Base-by-base conservation (phyloP, 2,888 invertebrate genomes). In the Galeopsomyia nigrocyanea region DNA sequence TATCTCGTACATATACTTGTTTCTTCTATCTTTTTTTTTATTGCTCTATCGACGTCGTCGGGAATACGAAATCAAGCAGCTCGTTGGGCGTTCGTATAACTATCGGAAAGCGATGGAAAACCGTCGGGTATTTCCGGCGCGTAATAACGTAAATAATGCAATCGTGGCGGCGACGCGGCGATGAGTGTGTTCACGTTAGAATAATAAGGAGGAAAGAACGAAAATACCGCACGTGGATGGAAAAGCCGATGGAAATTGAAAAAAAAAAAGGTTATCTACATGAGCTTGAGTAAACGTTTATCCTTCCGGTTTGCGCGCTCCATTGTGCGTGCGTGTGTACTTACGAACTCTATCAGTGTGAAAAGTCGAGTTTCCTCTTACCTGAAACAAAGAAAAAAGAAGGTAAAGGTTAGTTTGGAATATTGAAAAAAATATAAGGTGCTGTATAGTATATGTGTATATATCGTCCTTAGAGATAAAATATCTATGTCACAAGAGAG, bases 71-170 rank as follows among this genome's bases (percentile, higher is more conserved):
- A 46, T 46, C 19, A n/a, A 39, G n/a, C n/a, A 13, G 19, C 46
- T 6, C 31, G 26, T 21, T 46, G 16, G 17, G 19, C 51, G 57
- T 61, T 26, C 46, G n/a, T n/a, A 26, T 62, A 71, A 71, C 66
- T 62, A 71, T 71, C 62, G 66, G 67, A 71, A 71, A 67, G 66
- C 71, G 17, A 71, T 71, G 58, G 19, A 14, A 46, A 58, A 58
- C 39, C 58, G 55, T 46, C 46, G 39, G 67, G 62, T 21, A 56
- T 57, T 61, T 61, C 49, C 62, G 50, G 57, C 50, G 62, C 22
- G 66, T 57, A 65, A 65, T 63, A 57, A 56, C 51, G 71, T 72
- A 67, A 72, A 72, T 72, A 72, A 72, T 72, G 67, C 63, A 72
- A 72, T 72, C 63, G n/a, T 71, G 56, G 56, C 58, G 63, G 14